phyloP scores from a whole-genome alignment of 2,888 invertebrate species.

The Exephanes ischioxanthus region DNA sequence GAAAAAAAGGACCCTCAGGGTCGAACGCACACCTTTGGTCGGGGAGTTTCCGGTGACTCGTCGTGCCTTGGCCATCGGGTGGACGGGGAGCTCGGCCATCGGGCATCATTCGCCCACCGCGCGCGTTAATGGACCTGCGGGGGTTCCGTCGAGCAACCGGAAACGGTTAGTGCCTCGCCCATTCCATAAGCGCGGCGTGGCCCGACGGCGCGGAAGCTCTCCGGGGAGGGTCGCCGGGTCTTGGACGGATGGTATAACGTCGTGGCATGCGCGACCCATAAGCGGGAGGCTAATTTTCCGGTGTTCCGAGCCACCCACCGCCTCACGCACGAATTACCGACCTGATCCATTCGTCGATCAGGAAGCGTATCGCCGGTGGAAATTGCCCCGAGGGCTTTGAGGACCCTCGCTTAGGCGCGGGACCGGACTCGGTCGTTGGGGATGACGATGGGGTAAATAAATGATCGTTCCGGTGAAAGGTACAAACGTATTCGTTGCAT shows the following conservation, averaged over 20 bases:
- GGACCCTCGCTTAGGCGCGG: background rate
- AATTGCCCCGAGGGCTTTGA: slow-evolving; percentile 1
- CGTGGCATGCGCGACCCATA: slow-evolving; percentile 29
- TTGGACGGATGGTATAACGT: background rate
- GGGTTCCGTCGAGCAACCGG: slow-evolving; percentile 45
- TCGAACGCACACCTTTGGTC: slow-evolving; percentile 49
- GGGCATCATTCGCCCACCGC: slow-evolving; percentile 21
- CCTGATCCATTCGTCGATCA: slow-evolving; percentile 19
- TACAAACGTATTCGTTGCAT: background rate
- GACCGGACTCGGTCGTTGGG: background rate
- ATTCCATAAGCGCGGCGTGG: slow-evolving; percentile 37
- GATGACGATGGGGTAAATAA: background rate
- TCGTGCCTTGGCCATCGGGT: slow-evolving; percentile 24
- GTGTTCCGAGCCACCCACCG: slow-evolving; percentile 17
- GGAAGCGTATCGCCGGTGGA: slow-evolving; percentile 16
- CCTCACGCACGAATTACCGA: slow-evolving; percentile 36
- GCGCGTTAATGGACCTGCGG: slow-evolving; percentile 43
- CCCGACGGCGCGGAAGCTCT: slow-evolving; percentile 20
- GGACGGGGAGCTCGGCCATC: background rate
- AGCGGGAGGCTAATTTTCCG: slow-evolving; percentile 52
- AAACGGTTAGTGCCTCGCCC: slow-evolving; percentile 57
- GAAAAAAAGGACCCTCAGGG: slow-evolving; percentile 26
- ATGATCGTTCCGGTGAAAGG: background rate
- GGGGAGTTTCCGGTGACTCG: slow-evolving; percentile 37
- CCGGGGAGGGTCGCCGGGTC: slow-evolving; percentile 25